phyloP scores from a whole-genome alignment of 2,797 vertebrate genomes.

The Calcarius lapponicus region DNA sequence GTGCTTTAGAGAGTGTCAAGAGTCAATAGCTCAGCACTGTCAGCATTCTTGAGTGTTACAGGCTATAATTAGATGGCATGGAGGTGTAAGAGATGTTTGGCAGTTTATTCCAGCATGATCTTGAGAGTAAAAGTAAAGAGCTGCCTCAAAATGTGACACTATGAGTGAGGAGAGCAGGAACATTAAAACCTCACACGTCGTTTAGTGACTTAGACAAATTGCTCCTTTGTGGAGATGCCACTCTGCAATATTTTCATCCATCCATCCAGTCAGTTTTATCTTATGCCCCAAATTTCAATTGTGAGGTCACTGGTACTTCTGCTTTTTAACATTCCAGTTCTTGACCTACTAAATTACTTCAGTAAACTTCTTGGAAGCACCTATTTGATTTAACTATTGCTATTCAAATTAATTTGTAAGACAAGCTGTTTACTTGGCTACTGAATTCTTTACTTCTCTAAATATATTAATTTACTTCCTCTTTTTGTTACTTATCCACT shows the following conservation, averaged over 20 bases:
- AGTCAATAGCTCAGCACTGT: slow-evolving; percentile 85
- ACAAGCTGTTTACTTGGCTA: neutral
- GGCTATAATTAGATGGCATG: slow-evolving; percentile 87
- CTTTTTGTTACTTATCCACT: neutral
- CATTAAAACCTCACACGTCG: slow-evolving; percentile 22
- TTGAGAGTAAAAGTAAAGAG: slow-evolving; percentile 73
- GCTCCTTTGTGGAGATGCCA: neutral
- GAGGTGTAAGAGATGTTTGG: slow-evolving; percentile 82
- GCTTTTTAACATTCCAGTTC: neutral
- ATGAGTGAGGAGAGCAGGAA: slow-evolving; percentile 32
- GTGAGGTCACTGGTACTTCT: neutral
- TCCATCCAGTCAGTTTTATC: neutral
- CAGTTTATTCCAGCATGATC: slow-evolving; percentile 80
- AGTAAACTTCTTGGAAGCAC: neutral
- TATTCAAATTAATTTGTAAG: neutral
- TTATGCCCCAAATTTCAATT: neutral
- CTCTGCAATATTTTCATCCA: neutral
- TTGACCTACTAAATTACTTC: neutral
- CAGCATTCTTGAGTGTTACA: slow-evolving; percentile 80
- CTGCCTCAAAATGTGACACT: slow-evolving; percentile 63
- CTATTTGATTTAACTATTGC: neutral
- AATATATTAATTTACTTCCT: neutral
- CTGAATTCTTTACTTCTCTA: neutral
- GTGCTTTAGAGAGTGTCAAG: slow-evolving; percentile 85
- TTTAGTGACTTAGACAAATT: slow-evolving; percentile 27